Evolutionary conservation across 2,797 vertebrate genomes (phyloP), one percentile per base, ranked within the genome.

Genomic region (Chlorospingus flavigularis): DNA sequence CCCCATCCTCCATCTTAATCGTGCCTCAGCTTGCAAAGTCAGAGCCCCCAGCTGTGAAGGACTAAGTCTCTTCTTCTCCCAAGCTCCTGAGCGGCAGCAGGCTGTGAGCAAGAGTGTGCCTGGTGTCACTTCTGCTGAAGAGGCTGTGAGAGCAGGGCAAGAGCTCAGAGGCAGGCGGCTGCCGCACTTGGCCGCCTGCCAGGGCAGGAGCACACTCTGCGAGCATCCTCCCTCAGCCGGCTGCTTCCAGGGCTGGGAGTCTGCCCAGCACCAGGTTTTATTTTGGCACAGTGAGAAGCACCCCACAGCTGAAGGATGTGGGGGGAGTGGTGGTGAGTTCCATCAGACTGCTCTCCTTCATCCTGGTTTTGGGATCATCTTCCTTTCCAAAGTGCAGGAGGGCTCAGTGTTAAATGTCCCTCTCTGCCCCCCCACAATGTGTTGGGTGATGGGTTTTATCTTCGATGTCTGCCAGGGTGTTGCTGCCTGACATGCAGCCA

Each of bases 31-130:
- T 96, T 84, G 67, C 84, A 86, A 80, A 92, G 84, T 88, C 90
- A 86, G 94, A 94, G 93, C 82, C 95, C 79, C 88, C 93, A 92
- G 77, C 93, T 94, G 95, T 87, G 95, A 91, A 88, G 89, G 83
- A 53, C 88, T 91, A 66, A 89, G 78, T 88, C 77, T 72, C 70
- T 94, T 55, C 93, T 83, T 81, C 79, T 94, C 89, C 67, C 62
- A 17, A 13, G 45, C 88, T 94, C 79, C 65, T 13, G 68, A 58
- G 86, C 12, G 4, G 76, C 73, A 66, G 91, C 62, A 55, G 65
- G 66, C 70, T 78, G 81, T 3, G 71, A 90, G 85, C 47, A 81
- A 94, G 84, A 89, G 92, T 11, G 93, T 95, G 97, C 88, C 92
- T 82, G 2, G 25, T 40, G 72, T 92, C 93, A 81, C 61, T 95